A percentile compares a stretch with the other conserved stretches of the same genome.
Conservation (phyloP, 2,113 vertebrate genomes). For the Tapirus terrestris region DNA sequence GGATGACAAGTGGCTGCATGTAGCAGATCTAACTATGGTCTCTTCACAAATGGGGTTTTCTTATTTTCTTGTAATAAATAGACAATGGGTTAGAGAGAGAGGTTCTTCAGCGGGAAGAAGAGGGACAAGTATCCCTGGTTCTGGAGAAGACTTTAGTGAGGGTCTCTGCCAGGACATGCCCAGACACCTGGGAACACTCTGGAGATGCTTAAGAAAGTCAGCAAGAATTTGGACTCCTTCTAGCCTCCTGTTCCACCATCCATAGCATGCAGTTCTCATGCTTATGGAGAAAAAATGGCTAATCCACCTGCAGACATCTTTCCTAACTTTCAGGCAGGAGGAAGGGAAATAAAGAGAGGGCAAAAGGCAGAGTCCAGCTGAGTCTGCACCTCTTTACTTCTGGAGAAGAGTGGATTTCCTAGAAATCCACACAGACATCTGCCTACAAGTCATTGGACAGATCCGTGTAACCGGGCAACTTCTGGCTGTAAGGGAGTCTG, state of each 20-base stretch:
- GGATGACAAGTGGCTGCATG: neutral
- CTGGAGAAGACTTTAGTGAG: neutral
- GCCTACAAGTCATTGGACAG: too few relatives aligned
- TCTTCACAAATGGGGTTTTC: neutral
- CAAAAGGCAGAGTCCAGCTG: neutral
- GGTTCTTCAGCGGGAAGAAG: neutral
- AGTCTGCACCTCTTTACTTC: too few relatives aligned
- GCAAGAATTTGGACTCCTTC: neutral
- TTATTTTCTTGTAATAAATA: neutral
- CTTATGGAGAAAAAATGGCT: neutral
- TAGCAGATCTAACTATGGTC: neutral
- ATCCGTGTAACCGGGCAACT: rapidly evolving
- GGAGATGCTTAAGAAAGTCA: neutral
- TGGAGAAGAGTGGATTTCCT: neutral
- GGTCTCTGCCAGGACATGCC: too few relatives aligned
- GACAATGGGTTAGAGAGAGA: neutral
- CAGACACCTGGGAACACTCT: neutral
- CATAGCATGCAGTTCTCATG: neutral
- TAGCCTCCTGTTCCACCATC: neutral
- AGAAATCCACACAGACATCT: too few relatives aligned
- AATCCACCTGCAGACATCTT: neutral
- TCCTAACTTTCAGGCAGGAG: neutral
- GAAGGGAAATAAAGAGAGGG: neutral
- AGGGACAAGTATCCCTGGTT: neutral
- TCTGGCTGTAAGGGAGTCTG: neutral